A percentile compares a stretch with the other conserved stretches of the same genome.
Evolutionary conservation across 2,888 invertebrate genomes (phyloP).

Genomic region (Azorinus chamasolen): DNA sequence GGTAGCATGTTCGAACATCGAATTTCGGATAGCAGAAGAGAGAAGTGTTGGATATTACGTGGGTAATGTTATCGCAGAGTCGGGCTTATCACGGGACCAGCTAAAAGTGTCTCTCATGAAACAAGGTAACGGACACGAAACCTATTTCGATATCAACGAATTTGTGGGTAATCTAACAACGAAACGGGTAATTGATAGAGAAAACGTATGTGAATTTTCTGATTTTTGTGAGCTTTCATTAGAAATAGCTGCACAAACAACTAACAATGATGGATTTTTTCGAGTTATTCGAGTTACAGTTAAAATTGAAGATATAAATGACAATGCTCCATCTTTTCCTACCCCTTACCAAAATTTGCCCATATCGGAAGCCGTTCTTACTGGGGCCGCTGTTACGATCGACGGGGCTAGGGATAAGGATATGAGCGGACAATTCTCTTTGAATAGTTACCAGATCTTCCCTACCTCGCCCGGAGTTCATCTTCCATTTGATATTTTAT

Average conservation of each 20-base stretch:
- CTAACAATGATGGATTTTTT: conserved; percentile 65
- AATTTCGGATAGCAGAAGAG: conserved; percentile 69
- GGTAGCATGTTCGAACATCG: conserved; percentile 5
- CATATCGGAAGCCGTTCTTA: conserved; percentile 66
- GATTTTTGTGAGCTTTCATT: conserved; percentile 53
- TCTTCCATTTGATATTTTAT: conserved; percentile 62
- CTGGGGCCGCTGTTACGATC: conserved; percentile 61
- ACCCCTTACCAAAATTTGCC: conserved; percentile 43
- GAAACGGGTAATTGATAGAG: conserved; percentile 62
- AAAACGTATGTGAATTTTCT: conserved; percentile 65
- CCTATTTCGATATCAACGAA: conserved; percentile 60
- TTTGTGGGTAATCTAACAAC: conserved; percentile 61
- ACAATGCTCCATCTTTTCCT: conserved; percentile 75
- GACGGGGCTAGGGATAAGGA: conserved; percentile 71
- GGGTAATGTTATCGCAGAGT: conserved; percentile 68
- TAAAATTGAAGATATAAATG: conserved; percentile 76
- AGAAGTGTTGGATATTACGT: conserved; percentile 62
- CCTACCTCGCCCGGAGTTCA: conserved; percentile 41
- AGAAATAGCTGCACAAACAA: conserved; percentile 66
- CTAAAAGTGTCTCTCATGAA: conserved; percentile 43
- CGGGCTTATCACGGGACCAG: conserved; percentile 54
- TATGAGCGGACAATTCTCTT: conserved; percentile 63
- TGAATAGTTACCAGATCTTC: conserved; percentile 60
- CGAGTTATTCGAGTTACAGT: conserved; percentile 71
- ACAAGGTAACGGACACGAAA: conserved; percentile 43